Evolutionary conservation across 2,888 invertebrate genomes (phyloP).

Genomic region (Latrodectus hesperus): DNA sequence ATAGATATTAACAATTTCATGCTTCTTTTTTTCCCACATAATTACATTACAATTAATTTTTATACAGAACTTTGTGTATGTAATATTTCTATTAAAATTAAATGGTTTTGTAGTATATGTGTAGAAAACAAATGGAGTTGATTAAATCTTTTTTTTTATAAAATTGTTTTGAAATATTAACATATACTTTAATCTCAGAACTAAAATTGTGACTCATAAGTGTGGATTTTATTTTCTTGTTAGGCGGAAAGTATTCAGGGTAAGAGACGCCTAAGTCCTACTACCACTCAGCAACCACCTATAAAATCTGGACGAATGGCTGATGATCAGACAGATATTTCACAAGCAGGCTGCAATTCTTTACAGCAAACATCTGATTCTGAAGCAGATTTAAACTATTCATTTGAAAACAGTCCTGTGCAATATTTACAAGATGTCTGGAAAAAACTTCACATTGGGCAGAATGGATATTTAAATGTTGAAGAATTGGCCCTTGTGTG

Average conservation of each 20-base stretch:
- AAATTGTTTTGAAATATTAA: too few relatives aligned
- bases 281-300: slow-evolving; percentile 51
- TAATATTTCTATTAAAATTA: too few relatives aligned
- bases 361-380: slow-evolving; percentile 43
- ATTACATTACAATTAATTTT: too few relatives aligned
- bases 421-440: slow-evolving; percentile 81
- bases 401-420: slow-evolving; percentile 72
- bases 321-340: background rate
- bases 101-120: too few relatives aligned
- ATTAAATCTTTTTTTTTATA: too few relatives aligned
- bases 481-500: slow-evolving; percentile 81
- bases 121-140: too few relatives aligned
- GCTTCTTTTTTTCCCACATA: too few relatives aligned
- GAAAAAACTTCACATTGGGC: slow-evolving; percentile 80
- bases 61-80: too few relatives aligned
- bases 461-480: slow-evolving; percentile 80
- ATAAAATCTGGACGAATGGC: slow-evolving; percentile 60
- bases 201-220: background rate
- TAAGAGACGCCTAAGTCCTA: slow-evolving; percentile 61
- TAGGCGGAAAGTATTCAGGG: slow-evolving; percentile 54
- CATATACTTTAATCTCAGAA: too few relatives aligned
- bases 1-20: too few relatives aligned
- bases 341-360: background rate
- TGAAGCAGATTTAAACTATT: slow-evolving; percentile 33
- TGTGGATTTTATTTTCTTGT: background rate